Evolutionary conservation across 2,797 vertebrate species (phyloP), one percentile per base, ranked within the genome.

Genomic region (Phataginus tetradactyla): DNA sequence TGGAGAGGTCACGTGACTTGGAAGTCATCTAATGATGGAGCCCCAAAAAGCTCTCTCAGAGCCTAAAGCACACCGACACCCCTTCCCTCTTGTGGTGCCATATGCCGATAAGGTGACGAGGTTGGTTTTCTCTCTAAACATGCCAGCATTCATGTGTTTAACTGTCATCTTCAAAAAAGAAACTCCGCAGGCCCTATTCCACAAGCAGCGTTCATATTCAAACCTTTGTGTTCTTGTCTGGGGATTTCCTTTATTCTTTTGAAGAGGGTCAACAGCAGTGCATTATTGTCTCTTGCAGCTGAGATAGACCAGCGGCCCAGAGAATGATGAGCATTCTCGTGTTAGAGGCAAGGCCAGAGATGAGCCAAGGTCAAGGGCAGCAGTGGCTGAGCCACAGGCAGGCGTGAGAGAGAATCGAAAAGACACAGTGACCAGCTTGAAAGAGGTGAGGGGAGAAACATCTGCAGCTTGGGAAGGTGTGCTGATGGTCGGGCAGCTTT

Each of bases 1-100:
- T 49, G 18, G 17, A 37, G n/a, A 93, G 68, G 55, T 87, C 61
- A 53, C 10, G 0, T 42, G 39, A 53, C 14, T 84, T 89, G 49
- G 68, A 94, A 95, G 78, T 39, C 64, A 5, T 68, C 51, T 91
- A 89, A 80, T 51, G 42, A 72, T 27, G 64, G 59, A 69, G 21
- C 71, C 51, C 3, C 32, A 1, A 29, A 68, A 71, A 88, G 77
- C 27, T 39, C 2, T 63, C 71, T 71, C 11, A 3, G 68, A 77
- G 49, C 64, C 34, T 51, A 45, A 55, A 74, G 42, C 15, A 20
- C 53, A 20, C n/a, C 0, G 2, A 7, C 1, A 7, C 4, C 29
- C n/a, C 59, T 42, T 71, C 23, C 13, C 45, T 85, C 23, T 15
- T 37, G 34, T 2, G 11, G 8, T 49, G 57, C 14, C 14, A 25